Conservation (phyloP, 2,888 invertebrate genomes). For the Silvanus unidentatus region DNA sequence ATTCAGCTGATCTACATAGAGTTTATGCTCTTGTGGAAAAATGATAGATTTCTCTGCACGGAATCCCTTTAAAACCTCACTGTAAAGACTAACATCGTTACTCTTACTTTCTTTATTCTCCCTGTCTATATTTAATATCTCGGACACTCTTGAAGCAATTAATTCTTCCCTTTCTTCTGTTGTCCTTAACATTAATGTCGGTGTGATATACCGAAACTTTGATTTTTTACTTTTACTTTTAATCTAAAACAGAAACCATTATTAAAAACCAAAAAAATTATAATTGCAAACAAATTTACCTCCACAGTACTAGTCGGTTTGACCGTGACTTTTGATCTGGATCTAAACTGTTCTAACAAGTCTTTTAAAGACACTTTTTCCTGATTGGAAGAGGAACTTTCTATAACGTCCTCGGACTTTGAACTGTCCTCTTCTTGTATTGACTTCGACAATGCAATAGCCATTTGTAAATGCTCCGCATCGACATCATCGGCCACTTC, state of each 20-base stretch:
- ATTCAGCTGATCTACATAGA: constrained; percentile 25
- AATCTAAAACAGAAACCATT: constrained; percentile 24
- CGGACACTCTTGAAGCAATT: constrained; percentile 36
- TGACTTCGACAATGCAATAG: constrained; percentile 62
- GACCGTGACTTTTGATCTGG: constrained; percentile 39
- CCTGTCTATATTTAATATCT: constrained; percentile 25
- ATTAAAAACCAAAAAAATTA: constrained; percentile 8
- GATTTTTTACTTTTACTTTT: constrained; percentile 30
- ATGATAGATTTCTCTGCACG: neutral
- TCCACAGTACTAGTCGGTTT: no score
- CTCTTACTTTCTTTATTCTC: constrained; percentile 1
- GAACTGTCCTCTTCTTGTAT: constrained; percentile 31
- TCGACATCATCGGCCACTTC: constrained; percentile 51
- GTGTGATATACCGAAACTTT: constrained; percentile 38
- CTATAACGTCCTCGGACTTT: neutral
- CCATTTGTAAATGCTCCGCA: constrained; percentile 61
- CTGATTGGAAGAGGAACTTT: constrained; percentile 1
- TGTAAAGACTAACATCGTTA: constrained; percentile 11
- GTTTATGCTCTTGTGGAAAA: neutral
- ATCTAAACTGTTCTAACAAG: constrained; percentile 59
- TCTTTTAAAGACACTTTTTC: constrained; percentile 42
- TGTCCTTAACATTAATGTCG: constrained; percentile 36
- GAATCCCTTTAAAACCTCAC: constrained; percentile 18
- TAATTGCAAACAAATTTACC: no score
- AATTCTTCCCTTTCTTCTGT: constrained; percentile 36